Evolutionary conservation across 2,888 invertebrate species (phyloP).

Genomic region (Cheilosia vulpina): DNA sequence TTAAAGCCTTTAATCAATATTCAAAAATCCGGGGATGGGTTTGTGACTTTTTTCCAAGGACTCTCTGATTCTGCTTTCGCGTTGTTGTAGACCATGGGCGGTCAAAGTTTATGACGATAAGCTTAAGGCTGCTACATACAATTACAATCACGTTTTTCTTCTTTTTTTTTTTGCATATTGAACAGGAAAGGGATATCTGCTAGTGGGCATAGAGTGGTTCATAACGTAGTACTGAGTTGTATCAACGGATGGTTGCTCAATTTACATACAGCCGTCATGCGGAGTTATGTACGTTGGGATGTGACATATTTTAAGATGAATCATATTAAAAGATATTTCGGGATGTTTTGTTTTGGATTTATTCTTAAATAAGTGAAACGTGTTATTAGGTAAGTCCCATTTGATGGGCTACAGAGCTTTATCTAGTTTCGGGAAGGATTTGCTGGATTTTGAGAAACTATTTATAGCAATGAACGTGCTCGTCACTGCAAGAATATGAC

Average conservation of each 20-base stretch:
- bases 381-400: background rate
- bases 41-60: constrained; percentile 16
- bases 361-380: background rate
- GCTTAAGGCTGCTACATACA: constrained; percentile 52
- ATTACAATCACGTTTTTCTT: constrained; percentile 47
- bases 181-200: background rate
- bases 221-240: constrained; percentile 11
- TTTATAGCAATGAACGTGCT: background rate
- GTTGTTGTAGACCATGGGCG: constrained; percentile 44
- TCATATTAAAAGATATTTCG: background rate
- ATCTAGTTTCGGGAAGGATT: constrained; percentile 14
- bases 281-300: constrained; percentile 21
- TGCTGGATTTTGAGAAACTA: constrained; percentile 12
- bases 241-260: background rate
- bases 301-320: constrained; percentile 19
- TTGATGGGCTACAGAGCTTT: background rate
- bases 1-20: constrained; percentile 56
- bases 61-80: constrained; percentile 18
- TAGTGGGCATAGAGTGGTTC: background rate
- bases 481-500: no score
- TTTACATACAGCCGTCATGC: constrained; percentile 37
- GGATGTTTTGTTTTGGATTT: background rate
- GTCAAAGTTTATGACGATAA: constrained; percentile 40
- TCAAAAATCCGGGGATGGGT: constrained; percentile 11
- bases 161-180: background rate